These are phyloP conservation scores for Ophthalmolycus amberensis DNA, from an alignment of 2,113 vertebrate genomes.

Conservation along the genomic window DNA sequence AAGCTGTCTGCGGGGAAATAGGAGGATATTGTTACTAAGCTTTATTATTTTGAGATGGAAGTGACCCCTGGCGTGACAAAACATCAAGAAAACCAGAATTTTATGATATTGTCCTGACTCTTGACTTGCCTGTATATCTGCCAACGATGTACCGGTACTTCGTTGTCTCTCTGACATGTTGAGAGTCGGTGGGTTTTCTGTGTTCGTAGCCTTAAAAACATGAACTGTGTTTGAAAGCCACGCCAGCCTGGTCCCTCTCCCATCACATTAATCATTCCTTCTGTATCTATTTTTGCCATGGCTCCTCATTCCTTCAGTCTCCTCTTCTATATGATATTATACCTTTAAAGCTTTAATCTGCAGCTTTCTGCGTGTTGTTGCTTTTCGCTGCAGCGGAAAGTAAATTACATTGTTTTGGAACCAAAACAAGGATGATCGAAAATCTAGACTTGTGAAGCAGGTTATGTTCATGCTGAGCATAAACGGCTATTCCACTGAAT, in stretches of 20 bases:
- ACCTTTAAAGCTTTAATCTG: conserved; percentile 10
- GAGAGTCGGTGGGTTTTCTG: conserved; percentile 3
- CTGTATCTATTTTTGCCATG: conserved; percentile 33
- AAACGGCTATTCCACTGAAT: conserved; percentile 10
- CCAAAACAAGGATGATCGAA: conserved; percentile 10
- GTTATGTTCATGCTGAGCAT: neutral
- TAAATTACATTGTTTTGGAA: conserved; percentile 14
- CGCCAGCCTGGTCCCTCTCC: conserved; percentile 28
- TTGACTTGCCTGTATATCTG: neutral
- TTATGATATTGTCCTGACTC: conserved; percentile 19
- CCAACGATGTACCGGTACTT: neutral
- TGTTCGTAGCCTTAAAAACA: conserved; percentile 38
- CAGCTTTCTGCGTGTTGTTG: neutral
- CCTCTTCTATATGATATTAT: conserved; percentile 20
- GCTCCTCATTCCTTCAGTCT: neutral
- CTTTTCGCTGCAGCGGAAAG: neutral
- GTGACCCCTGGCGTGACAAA: conserved; percentile 27
- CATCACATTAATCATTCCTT: conserved; percentile 58
- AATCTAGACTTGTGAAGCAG: neutral
- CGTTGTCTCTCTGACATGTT: conserved; percentile 9
- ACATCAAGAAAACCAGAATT: conserved; percentile 1
- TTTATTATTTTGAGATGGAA: conserved; percentile 63
- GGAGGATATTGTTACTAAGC: conserved; percentile 45
- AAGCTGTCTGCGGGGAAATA: conserved; percentile 44
- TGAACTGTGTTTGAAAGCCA: conserved; percentile 28